Evolutionary conservation across 2,797 vertebrate genomes (phyloP).

Genomic region (Pantherophis vulpinus): DNA sequence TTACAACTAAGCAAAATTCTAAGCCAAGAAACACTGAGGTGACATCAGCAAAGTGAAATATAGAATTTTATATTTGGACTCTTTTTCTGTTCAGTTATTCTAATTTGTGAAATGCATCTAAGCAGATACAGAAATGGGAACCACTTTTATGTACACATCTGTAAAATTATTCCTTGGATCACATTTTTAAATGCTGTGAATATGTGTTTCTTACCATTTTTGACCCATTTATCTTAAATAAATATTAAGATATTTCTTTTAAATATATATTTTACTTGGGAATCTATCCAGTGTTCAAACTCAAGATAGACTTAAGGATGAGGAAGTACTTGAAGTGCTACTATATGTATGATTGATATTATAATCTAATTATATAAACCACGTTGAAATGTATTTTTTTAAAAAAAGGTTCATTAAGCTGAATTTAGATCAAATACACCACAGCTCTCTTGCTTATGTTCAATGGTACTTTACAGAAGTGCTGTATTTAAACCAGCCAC

Average conservation of each 20-base stretch:
- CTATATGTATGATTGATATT: background rate
- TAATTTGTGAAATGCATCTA: conserved; percentile 1
- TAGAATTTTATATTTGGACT: background rate
- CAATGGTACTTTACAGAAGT: background rate
- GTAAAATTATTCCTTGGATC: background rate
- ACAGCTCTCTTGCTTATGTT: background rate
- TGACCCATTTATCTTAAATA: background rate
- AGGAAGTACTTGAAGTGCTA: background rate
- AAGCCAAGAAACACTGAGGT: background rate
- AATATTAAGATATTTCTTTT: background rate
- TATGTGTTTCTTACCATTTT: background rate
- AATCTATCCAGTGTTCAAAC: background rate
- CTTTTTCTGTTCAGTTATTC: background rate
- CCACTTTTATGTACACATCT: background rate
- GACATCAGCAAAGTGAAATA: rapidly evolving
- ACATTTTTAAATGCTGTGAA: background rate
- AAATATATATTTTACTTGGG: background rate
- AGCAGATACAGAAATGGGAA: background rate
- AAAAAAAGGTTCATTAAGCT: conserved; percentile 4
- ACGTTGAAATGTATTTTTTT: background rate
- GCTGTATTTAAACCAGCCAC: background rate
- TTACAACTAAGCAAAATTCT: conserved; percentile 31
- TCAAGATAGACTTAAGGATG: background rate
- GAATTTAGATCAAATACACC: background rate
- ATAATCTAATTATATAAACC: background rate